Percentiles rank a stretch among this genome's conserved stretches.
Conservation (phyloP, 2,888 invertebrate species). For the Idaea biselata region DNA sequence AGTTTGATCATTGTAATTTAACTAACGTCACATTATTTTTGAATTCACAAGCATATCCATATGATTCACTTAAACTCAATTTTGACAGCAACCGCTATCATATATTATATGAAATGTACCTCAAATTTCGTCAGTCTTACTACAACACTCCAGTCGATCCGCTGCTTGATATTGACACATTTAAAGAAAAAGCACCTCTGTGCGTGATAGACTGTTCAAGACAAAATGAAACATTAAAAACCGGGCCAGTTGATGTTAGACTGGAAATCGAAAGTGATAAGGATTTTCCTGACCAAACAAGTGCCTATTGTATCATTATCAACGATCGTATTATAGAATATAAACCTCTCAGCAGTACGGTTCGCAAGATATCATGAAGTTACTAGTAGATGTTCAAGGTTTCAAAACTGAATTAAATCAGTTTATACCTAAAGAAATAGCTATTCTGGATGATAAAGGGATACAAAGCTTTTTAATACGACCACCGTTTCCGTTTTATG, state of each 20-base stretch:
- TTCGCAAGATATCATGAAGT: not conserved
- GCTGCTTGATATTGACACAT: slow-evolving; percentile 20
- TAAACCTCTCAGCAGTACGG: not conserved
- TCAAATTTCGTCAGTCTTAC: slow-evolving; percentile 33
- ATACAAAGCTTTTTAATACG: slow-evolving; percentile 2
- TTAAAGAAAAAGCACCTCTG: slow-evolving; percentile 28
- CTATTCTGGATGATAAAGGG: not conserved
- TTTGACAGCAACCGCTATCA: slow-evolving; percentile 27
- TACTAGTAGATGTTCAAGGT: slow-evolving; percentile 4
- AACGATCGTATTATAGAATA: not conserved
- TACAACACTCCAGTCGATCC: slow-evolving; percentile 26
- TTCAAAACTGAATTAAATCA: not conserved
- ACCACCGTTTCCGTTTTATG: not conserved
- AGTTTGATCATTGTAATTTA: slow-evolving; percentile 38
- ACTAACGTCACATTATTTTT: slow-evolving; percentile 44
- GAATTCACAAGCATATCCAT: slow-evolving; percentile 34
- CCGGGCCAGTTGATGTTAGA: slow-evolving; percentile 7
- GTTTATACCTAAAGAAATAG: slow-evolving; percentile 3
- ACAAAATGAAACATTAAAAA: slow-evolving; percentile 8
- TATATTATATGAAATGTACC: slow-evolving; percentile 33
- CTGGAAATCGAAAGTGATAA: slow-evolving; percentile 5
- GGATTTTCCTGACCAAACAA: not conserved
- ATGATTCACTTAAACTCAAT: slow-evolving; percentile 29
- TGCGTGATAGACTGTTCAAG: slow-evolving; percentile 20
- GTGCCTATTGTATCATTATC: not conserved